Evolutionary conservation across 2,888 invertebrate genomes (phyloP).

Genomic region (Agriopis aurantiaria): DNA sequence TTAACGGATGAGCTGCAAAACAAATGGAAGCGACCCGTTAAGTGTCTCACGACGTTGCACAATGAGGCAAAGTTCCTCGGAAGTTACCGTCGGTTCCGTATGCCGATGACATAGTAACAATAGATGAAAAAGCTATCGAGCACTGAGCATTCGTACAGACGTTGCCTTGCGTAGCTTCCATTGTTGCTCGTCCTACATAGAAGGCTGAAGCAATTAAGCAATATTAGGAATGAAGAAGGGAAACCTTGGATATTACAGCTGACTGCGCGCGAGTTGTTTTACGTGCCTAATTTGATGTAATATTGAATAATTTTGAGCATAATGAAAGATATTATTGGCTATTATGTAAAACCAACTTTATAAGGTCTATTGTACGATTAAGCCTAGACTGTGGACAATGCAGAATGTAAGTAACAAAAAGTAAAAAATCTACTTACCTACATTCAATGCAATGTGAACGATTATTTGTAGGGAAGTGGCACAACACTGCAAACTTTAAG

Average conservation of each 20-base stretch:
- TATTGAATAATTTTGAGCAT: constrained; percentile 43
- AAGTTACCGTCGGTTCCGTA: constrained; percentile 71
- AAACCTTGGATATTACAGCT: constrained; percentile 67
- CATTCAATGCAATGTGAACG: constrained; percentile 54
- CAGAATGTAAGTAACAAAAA: constrained; percentile 55
- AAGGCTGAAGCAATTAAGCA: constrained; percentile 79
- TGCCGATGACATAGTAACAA: constrained; percentile 64
- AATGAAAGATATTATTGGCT: constrained; percentile 28
- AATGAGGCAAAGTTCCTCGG: constrained; percentile 66
- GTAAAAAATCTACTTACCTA: constrained; percentile 30
- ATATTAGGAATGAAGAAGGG: constrained; percentile 65
- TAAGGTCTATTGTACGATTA: constrained; percentile 37
- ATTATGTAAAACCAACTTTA: constrained; percentile 20
- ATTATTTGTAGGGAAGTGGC: constrained; percentile 44
- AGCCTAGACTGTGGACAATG: constrained; percentile 35
- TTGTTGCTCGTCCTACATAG: constrained; percentile 66
- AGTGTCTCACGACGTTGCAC: constrained; percentile 66
- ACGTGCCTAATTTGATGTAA: constrained; percentile 46
- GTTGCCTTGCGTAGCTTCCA: constrained; percentile 66
- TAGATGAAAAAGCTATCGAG: constrained; percentile 64
- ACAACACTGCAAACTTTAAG: constrained; percentile 18
- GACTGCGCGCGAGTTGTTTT: constrained; percentile 40
- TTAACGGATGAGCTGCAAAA: constrained; percentile 58
- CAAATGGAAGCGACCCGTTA: constrained; percentile 60
- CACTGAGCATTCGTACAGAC: constrained; percentile 56